Percentiles rank a stretch among this genome's conserved stretches.
phyloP scores from a whole-genome alignment of 2,113 vertebrate genomes.

The Eretmodus cyanostictus region DNA sequence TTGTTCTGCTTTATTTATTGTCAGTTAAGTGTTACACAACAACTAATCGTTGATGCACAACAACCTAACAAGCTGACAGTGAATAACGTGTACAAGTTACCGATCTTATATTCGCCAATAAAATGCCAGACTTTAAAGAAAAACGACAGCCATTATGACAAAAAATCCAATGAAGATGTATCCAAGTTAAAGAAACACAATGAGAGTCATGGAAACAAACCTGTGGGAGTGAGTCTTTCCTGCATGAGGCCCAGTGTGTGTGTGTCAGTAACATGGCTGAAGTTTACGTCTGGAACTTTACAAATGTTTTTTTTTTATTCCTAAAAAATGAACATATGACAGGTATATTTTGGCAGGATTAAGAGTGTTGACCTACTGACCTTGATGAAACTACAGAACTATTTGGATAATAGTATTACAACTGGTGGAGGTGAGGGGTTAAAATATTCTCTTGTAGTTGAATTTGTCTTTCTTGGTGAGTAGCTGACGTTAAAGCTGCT shows the following conservation, averaged over 20 bases:
- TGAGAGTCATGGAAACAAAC: not conserved
- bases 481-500: not conserved
- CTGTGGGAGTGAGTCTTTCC: not conserved
- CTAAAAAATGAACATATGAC: not conserved
- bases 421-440: not conserved
- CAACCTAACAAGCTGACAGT: not conserved
- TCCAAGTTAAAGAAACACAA: not conserved
- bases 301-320: not conserved
- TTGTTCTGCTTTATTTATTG: not conserved
- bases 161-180: not conserved
- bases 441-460: not conserved
- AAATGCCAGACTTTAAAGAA: not conserved
- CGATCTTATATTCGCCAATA: not conserved
- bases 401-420: not conserved
- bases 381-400: not conserved
- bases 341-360: not conserved
- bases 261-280: not conserved
- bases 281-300: not conserved
- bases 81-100: not conserved
- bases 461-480: not conserved
- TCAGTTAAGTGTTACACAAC: not conserved
- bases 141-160: not conserved
- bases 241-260: not conserved
- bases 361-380: not conserved
- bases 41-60: not conserved